phyloP scores from a whole-genome alignment of 2,888 invertebrate species.

The Eupithecia insigniata region DNA sequence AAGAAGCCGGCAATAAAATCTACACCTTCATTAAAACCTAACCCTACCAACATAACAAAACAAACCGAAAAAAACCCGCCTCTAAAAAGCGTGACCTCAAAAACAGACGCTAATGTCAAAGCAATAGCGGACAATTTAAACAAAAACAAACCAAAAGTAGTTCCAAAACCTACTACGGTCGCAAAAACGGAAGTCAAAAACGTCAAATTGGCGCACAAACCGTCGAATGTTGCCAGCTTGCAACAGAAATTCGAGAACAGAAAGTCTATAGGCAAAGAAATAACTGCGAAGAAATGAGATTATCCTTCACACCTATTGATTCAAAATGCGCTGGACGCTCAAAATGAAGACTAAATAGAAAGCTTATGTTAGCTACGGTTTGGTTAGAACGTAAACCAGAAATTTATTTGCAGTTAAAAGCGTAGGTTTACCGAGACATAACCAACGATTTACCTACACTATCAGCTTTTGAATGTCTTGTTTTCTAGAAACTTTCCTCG shows the following conservation, averaged over 20 bases:
- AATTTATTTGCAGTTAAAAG: slow-evolving; percentile 39
- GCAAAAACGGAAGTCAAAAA: slow-evolving; percentile 68
- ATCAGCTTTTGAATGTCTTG: neutral
- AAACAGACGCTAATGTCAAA: slow-evolving; percentile 72
- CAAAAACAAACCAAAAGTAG: slow-evolving; percentile 79
- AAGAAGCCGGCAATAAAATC: slow-evolving; percentile 69
- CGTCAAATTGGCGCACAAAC: slow-evolving; percentile 81
- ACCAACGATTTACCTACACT: neutral
- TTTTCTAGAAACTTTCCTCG: neutral
- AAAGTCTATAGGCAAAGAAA: slow-evolving; percentile 77
- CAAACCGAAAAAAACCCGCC: slow-evolving; percentile 64
- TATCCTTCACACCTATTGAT: slow-evolving; percentile 1
- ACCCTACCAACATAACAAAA: slow-evolving; percentile 56
- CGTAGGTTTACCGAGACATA: slow-evolving; percentile 1
- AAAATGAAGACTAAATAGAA: neutral
- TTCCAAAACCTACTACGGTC: slow-evolving; percentile 71
- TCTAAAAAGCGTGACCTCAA: slow-evolving; percentile 65
- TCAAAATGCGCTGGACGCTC: slow-evolving; percentile 14
- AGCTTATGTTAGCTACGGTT: neutral
- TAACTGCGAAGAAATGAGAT: slow-evolving; percentile 66
- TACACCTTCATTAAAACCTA: slow-evolving; percentile 59
- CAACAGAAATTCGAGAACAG: slow-evolving; percentile 91
- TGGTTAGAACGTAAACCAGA: slow-evolving; percentile 34
- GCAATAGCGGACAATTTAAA: slow-evolving; percentile 77
- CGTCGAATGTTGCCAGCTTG: slow-evolving; percentile 89